A percentile compares a stretch with the other conserved stretches of the same genome.
Evolutionary conservation across 2,888 invertebrate species (phyloP).

Genomic region (Empis livida): DNA sequence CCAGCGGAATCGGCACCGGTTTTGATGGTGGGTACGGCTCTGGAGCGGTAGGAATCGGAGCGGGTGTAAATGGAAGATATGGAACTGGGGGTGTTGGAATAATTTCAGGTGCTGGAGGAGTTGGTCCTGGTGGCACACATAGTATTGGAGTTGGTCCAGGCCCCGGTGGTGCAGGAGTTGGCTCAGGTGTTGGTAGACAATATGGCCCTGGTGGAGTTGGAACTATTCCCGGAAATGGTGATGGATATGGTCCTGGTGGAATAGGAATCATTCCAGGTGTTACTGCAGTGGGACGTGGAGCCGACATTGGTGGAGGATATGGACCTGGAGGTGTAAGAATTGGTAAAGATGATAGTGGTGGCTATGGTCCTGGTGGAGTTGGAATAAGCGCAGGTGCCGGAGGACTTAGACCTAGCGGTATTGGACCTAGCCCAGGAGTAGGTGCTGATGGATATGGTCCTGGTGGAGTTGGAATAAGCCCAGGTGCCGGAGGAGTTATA

Average conservation of each 20-base stretch:
- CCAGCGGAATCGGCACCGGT: conserved; percentile 4
- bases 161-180: conserved; percentile 2
- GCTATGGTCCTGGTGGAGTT: conserved; percentile 1
- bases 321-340: conserved; percentile 9
- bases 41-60: background rate
- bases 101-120: conserved; percentile 6
- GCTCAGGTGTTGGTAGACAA: conserved; percentile 6
- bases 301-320: conserved; percentile 7
- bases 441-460: conserved; percentile 1
- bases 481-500: conserved; percentile 4
- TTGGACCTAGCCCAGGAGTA: conserved; percentile 2
- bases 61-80: conserved; percentile 3
- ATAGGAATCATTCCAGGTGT: background rate
- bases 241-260: background rate
- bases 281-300: background rate
- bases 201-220: conserved; percentile 4
- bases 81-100: conserved; percentile 5
- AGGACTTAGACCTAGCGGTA: conserved; percentile 5
- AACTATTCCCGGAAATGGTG: background rate
- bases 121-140: conserved; percentile 8
- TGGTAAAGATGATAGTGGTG: conserved; percentile 4
- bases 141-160: conserved; percentile 6
- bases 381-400: conserved; percentile 1
- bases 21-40: background rate
- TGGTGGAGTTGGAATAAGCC: conserved; percentile 5